Evolutionary conservation across 2,113 vertebrate species (phyloP).

Genomic region (Monopterus albus): DNA sequence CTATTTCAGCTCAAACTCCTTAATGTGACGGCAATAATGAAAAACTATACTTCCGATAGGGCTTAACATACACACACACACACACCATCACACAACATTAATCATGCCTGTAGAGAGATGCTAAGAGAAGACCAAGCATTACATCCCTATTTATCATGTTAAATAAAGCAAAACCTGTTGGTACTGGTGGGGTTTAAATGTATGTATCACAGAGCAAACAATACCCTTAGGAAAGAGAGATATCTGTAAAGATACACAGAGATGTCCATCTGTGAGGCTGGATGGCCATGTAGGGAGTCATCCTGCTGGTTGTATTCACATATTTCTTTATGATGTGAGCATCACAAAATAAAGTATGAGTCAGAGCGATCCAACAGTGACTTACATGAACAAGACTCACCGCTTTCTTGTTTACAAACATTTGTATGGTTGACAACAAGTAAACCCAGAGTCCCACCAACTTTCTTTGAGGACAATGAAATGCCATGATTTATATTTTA

Average conservation of each 20-base stretch:
- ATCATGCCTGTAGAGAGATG: not conserved
- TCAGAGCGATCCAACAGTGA: not conserved
- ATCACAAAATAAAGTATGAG: not conserved
- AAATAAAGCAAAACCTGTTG: not conserved
- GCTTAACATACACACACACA: not conserved
- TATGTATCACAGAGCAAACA: not conserved
- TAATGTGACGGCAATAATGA: too few species aligned
- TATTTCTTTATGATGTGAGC: not conserved
- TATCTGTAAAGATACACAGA: not conserved
- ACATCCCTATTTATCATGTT: slow-evolving; percentile 9
- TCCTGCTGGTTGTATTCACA: not conserved
- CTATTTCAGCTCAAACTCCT: too few species aligned
- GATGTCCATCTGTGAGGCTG: too few species aligned
- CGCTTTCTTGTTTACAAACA: not conserved
- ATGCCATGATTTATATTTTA: not conserved
- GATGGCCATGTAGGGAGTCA: not conserved
- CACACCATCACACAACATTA: not conserved
- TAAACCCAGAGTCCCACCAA: not conserved
- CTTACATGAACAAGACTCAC: not conserved
- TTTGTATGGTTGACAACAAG: not conserved
- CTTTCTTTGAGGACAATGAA: not conserved
- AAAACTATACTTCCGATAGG: not conserved
- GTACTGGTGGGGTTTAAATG: not conserved
- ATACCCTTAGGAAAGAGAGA: not conserved
- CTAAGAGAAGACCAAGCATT: not conserved